A percentile compares a stretch with the other conserved stretches of the same genome.
phyloP scores from a whole-genome alignment of 2,797 vertebrate genomes.

The Orientallactaga sibirica region DNA sequence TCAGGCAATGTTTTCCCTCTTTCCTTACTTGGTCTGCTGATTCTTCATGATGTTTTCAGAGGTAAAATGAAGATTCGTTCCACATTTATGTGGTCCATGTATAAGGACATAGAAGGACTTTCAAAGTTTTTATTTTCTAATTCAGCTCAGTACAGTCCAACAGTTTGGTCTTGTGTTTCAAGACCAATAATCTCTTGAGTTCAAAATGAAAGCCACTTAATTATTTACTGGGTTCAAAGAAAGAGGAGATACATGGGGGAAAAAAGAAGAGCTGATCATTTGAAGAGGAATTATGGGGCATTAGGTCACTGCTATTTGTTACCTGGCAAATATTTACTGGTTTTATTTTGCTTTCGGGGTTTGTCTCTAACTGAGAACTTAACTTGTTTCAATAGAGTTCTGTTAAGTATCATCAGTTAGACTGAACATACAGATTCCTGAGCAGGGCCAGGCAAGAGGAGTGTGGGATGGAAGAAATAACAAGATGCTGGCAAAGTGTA shows the following conservation, averaged over 20 bases:
- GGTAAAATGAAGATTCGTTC: not conserved
- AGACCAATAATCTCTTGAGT: slow-evolving; percentile 23
- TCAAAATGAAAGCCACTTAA: slow-evolving; percentile 31
- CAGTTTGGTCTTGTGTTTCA: slow-evolving; percentile 35
- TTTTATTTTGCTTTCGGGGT: slow-evolving; percentile 14
- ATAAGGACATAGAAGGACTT: not conserved
- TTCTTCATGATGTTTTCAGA: slow-evolving; percentile 33
- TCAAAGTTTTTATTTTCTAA: not conserved
- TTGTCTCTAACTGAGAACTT: slow-evolving; percentile 19
- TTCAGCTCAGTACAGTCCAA: slow-evolving; percentile 31
- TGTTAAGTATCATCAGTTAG: slow-evolving; percentile 34
- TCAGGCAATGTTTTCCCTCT: not conserved
- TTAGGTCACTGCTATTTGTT: not conserved
- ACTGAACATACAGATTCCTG: not conserved
- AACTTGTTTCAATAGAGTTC: not conserved
- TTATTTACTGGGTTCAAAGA: slow-evolving; percentile 36
- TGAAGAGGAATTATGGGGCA: not conserved
- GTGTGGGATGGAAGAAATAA: not conserved
- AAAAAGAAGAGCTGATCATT: not conserved
- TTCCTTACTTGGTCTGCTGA: not conserved
- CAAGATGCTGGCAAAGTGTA: not conserved
- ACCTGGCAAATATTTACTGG: not conserved
- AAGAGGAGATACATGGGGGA: not conserved
- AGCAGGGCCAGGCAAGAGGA: not conserved
- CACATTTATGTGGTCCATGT: not conserved